These are phyloP conservation scores for Suncus etruscus DNA, from an alignment of 2,113 vertebrate genomes.

Conservation along the genomic window DNA sequence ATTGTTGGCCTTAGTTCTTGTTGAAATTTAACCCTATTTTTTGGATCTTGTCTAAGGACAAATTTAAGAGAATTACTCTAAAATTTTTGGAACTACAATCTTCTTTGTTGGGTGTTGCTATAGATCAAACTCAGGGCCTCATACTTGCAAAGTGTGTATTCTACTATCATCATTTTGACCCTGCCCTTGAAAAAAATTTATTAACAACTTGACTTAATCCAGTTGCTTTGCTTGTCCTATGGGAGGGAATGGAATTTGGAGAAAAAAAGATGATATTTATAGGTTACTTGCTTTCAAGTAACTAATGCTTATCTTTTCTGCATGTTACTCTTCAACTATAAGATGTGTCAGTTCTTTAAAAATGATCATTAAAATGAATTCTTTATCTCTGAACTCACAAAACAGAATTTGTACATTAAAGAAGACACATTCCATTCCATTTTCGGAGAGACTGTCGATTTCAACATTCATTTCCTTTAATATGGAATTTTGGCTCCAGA, in stretches of 20 bases:
- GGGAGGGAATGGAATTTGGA: neutral
- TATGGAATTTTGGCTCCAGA: conserved; percentile 30
- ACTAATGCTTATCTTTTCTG: neutral
- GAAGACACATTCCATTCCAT: neutral
- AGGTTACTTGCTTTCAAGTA: neutral
- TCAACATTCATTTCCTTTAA: conserved; percentile 56
- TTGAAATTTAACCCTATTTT: neutral
- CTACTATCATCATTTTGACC: no score
- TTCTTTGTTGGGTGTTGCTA: neutral
- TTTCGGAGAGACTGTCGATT: conserved; percentile 13
- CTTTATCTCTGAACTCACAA: conserved; percentile 46
- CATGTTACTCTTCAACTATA: conserved; percentile 27
- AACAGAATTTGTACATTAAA: conserved; percentile 8
- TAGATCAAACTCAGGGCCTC: no score
- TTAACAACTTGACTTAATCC: no score
- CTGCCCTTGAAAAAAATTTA: neutral
- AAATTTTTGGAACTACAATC: neutral
- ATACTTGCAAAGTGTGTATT: no score
- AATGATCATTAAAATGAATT: conserved; percentile 49
- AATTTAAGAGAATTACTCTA: neutral
- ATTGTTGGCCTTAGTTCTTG: neutral
- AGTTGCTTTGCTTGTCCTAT: neutral
- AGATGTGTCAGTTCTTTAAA: conserved; percentile 44
- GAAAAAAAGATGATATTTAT: neutral
- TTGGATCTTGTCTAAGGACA: neutral